Evolutionary conservation across 2,888 invertebrate genomes (phyloP).

Genomic region (Pherbina coryleti): DNA sequence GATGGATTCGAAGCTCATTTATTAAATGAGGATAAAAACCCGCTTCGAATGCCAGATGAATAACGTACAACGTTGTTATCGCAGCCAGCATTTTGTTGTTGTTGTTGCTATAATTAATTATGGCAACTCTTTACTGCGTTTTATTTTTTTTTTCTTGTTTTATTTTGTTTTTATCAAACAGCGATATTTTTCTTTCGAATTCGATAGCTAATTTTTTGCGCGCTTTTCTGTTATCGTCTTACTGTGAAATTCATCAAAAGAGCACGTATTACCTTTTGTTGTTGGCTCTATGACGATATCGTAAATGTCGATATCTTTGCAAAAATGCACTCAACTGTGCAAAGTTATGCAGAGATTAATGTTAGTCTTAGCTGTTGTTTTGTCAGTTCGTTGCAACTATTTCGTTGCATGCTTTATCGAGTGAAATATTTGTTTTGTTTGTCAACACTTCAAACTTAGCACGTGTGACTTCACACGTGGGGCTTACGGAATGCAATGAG

Average conservation of each 20-base stretch:
- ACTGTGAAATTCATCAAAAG: neutral
- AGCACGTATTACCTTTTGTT: conserved; percentile 12
- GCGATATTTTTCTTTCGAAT: neutral
- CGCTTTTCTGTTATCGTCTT: neutral
- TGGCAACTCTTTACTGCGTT: conserved; percentile 31
- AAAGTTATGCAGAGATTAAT: conserved; percentile 1
- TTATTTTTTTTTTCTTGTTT: neutral
- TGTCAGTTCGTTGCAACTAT: too few relatives aligned
- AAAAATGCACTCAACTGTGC: neutral
- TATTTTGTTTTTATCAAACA: neutral
- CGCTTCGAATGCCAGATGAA: conserved; percentile 5
- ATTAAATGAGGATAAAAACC: neutral
- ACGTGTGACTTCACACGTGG: too few relatives aligned
- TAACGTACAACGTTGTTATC: neutral
- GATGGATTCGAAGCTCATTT: conserved; percentile 11
- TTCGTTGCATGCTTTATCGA: too few relatives aligned
- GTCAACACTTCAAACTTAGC: too few relatives aligned
- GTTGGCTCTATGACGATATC: conserved; percentile 9
- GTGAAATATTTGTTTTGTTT: too few relatives aligned
- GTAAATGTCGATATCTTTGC: neutral
- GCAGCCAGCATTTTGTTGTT: neutral
- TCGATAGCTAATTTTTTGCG: neutral
- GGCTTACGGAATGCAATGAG: too few relatives aligned
- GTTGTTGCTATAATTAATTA: conserved; percentile 29
- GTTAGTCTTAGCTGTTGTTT: too few relatives aligned